Base-by-base conservation (phyloP, 2,888 invertebrate genomes). In the Rosalia funebris region DNA sequence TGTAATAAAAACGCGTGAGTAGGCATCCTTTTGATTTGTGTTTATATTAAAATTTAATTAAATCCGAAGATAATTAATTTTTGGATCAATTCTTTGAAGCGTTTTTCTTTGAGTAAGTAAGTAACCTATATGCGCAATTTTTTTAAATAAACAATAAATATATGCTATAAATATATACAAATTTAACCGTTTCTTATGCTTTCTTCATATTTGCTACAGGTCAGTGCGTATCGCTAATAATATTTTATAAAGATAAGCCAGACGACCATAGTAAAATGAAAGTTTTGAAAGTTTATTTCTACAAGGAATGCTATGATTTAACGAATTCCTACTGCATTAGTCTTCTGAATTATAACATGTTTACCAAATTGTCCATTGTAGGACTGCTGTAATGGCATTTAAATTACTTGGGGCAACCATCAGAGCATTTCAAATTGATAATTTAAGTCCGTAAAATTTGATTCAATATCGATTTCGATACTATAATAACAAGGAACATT, bases 251-350 rank as follows among this genome's bases (percentile, higher is more conserved):
- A 37, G 48, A 50, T 39, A 44, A 44, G 44, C 20, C 7, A 44
- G 5, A 50, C 4, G 19, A 50, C 19, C 48, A 20, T 19, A 12
- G 36, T 20, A 37, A 45, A 54, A 54, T 54, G 54, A 54, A 54
- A 54, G 54, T 54, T 54, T 45, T 44, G 54, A 54, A 54, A 54
- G 54, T 54, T 34, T 45, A 32, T 34, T 19, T 15, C 25, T 53
- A 16, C n/a, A n/a, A n/a, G n/a, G n/a, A n/a, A n/a, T n/a, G n/a
- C n/a, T n/a, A 16, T 14, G 25, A 44, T 44, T 44, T 44, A 20
- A 25, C 44, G 17, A 20, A 37, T 50, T 39, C 20, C 14, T 31
- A 47, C 11, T 47, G 19, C 34, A 17, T 16, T 32, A 47, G 16
- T 36, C 10, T 36, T 34, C 25, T 12, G 12, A 44, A 25, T 25